Evolutionary conservation across 2,797 vertebrate species (phyloP), one percentile per base, ranked within the genome.

Genomic region (Dallia pectoralis): DNA sequence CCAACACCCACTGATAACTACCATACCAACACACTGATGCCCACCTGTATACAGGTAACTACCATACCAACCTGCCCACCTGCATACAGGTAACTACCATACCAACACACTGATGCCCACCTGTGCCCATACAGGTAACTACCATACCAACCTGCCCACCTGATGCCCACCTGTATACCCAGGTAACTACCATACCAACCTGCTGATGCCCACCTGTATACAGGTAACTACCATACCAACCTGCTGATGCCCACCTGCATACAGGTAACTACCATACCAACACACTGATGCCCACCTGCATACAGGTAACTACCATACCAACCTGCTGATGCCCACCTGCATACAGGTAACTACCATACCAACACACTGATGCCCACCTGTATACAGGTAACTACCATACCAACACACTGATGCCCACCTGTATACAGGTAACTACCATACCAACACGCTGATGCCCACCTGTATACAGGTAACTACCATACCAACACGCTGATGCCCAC

Each of bases 341-440:
- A 59, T 51, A 25, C 56, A 30, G 33, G 33, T 3, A 36, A 3
- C 33, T n/a, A n/a, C n/a, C n/a, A 29, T 18, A 30, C 36, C 19
- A 40, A 72, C 62, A 22, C 49, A 56, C 49, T 19, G 48, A 56
- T 29, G n/a, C 48, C 36, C 32, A 71, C 33, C 61, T 32, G 36
- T 30, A 59, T 51, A 25, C 56, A 30, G 33, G 33, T 3, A 36
- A 3, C 33, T n/a, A n/a, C n/a, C n/a, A 29, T 18, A 30, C 36
- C 19, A 40, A 72, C 62, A 22, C 49, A 56, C 49, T 19, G 48
- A 56, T 29, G n/a, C 48, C 36, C 32, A 71, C 33, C 61, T 32
- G 36, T 30, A 59, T 51, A 25, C 56, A 30, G 33, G 33, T 3
- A 36, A 3, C 33, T n/a, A n/a, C n/a, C n/a, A 29, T 18, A 30